Conservation (phyloP, 2,797 vertebrate genomes). For the Gymnothorax javanicus region DNA sequence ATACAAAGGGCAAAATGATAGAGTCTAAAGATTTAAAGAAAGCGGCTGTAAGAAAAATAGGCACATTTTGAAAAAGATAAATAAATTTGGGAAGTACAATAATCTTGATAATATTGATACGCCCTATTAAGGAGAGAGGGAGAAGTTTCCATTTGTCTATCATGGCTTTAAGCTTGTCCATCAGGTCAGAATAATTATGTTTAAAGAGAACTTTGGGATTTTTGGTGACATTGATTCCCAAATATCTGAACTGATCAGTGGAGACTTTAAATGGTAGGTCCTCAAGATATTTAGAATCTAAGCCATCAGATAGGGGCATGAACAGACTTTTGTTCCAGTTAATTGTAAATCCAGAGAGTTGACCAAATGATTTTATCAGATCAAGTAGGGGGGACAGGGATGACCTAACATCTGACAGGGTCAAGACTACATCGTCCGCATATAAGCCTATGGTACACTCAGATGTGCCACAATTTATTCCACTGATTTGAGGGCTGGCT, state of each 20-base stretch:
- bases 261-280: too few species aligned
- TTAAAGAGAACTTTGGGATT: conserved; percentile 21
- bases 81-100: conserved; percentile 6
- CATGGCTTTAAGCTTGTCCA: neutral
- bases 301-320: too few species aligned
- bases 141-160: conserved; percentile 17
- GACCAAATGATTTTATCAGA: neutral
- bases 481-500: neutral
- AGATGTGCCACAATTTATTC: neutral
- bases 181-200: neutral
- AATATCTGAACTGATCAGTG: conserved; percentile 19
- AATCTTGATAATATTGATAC: conserved; percentile 21
- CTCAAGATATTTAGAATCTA: too few species aligned
- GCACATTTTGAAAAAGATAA: neutral
- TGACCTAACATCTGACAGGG: neutral
- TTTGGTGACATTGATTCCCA: conserved; percentile 14
- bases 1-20: neutral
- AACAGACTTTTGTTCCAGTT: too few species aligned
- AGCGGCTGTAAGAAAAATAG: conserved; percentile 3
- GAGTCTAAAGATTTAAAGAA: conserved; percentile 6
- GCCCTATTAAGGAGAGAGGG: conserved; percentile 1
- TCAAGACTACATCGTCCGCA: conserved; percentile 13
- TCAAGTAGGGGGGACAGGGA: conserved; percentile 8
- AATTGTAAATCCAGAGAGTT: too few species aligned
- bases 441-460: neutral